Evolutionary conservation across 1,140 invertebrate genomes (phyloP).

Genomic region (Asobara japonica): DNA sequence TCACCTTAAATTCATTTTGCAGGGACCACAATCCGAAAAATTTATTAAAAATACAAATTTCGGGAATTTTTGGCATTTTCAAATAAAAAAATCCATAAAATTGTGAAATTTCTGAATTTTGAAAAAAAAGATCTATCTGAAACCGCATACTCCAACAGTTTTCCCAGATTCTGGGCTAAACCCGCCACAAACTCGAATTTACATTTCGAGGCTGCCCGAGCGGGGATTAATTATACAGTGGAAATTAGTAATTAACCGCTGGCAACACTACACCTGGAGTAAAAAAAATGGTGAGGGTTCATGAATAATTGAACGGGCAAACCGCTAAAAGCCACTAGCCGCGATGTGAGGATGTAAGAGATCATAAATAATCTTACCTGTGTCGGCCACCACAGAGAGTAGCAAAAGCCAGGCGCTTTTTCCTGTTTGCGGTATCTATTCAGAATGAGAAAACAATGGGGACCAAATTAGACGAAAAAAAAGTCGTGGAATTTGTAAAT

Average conservation of each 20-base stretch:
- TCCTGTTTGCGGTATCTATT: background rate
- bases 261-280: background rate
- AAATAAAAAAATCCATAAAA: no score
- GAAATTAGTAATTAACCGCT: conserved; percentile 3
- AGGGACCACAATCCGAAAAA: no score
- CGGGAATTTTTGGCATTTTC: no score
- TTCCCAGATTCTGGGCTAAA: background rate
- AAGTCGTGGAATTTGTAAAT: no score
- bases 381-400: background rate
- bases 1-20: no score
- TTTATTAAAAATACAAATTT: no score
- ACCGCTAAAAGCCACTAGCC: background rate
- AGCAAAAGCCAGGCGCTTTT: background rate
- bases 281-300: background rate
- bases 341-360: background rate
- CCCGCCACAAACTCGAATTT: background rate
- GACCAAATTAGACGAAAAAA: no score
- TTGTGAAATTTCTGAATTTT: background rate
- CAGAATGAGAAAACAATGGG: background rate
- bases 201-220: background rate
- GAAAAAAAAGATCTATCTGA: no score
- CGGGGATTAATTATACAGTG: conserved; percentile 1
- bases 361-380: background rate
- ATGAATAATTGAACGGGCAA: background rate
- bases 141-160: background rate